A percentile compares a stretch with the other conserved stretches of the same genome.
Evolutionary conservation across 2,113 vertebrate genomes (phyloP).

Genomic region (Osmerus mordax): DNA sequence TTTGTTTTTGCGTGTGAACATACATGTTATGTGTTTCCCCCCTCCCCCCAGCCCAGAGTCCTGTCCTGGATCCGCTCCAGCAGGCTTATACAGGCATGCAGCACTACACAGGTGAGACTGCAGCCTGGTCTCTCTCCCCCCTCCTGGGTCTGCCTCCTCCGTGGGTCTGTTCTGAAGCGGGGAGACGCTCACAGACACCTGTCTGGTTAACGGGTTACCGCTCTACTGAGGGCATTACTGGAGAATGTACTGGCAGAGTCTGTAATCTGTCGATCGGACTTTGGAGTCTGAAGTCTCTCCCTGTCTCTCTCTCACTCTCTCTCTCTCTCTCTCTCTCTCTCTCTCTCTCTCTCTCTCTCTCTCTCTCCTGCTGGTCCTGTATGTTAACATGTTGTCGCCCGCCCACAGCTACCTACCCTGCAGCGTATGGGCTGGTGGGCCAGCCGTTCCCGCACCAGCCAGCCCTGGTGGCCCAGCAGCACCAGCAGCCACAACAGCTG

Average conservation of each 20-base stretch:
- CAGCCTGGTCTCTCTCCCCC: slow-evolving; percentile 19
- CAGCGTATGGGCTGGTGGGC: slow-evolving; percentile 87
- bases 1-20: slow-evolving; percentile 20
- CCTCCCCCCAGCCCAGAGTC: slow-evolving; percentile 84
- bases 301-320: background rate
- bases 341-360: too few relatives aligned
- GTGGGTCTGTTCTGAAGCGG: background rate
- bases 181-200: too few relatives aligned
- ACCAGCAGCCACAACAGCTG: slow-evolving; percentile 82
- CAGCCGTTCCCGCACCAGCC: slow-evolving; percentile 88
- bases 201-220: too few relatives aligned
- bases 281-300: too few relatives aligned
- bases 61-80: slow-evolving; percentile 86
- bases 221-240: too few relatives aligned
- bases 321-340: too few relatives aligned
- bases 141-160: slow-evolving; percentile 3
- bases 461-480: slow-evolving; percentile 83
- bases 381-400: background rate
- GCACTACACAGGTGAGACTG: slow-evolving; percentile 84
- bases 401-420: slow-evolving; percentile 82
- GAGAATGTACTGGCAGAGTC: too few relatives aligned
- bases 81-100: slow-evolving; percentile 93
- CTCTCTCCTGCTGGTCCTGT: background rate
- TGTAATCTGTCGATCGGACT: too few relatives aligned
- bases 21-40: slow-evolving; percentile 22